Percentiles rank a stretch among this genome's conserved stretches.
These are phyloP conservation scores for Phalanger gymnotis DNA, from an alignment of 2,797 vertebrate species.

Conservation along the genomic window DNA sequence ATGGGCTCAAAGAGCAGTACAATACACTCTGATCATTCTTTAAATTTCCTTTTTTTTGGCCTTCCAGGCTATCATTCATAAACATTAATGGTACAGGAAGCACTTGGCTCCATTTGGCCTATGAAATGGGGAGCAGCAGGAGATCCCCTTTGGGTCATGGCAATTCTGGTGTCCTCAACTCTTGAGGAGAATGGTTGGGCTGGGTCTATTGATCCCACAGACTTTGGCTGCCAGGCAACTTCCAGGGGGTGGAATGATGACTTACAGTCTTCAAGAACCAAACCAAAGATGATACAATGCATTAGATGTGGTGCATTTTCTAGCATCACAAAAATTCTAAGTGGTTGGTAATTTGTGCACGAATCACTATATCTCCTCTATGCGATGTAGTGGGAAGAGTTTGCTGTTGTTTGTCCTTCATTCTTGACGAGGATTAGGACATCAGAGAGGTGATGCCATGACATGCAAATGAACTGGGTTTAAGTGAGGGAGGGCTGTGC, in stretches of 20 bases:
- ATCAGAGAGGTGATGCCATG: no score
- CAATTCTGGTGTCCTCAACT: neutral
- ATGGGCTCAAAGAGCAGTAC: neutral
- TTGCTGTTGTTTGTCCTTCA: no score
- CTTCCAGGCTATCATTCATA: neutral
- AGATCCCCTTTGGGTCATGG: neutral
- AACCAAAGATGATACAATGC: neutral
- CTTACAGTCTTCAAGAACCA: neutral
- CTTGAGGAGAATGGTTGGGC: neutral
- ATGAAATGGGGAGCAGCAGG: neutral
- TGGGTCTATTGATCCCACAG: neutral
- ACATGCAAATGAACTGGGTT: no score
- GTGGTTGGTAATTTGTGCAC: neutral
- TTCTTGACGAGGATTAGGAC: no score
- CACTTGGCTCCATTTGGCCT: neutral
- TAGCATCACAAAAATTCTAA: neutral
- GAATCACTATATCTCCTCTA: neutral
- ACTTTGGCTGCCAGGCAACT: neutral
- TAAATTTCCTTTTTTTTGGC: neutral
- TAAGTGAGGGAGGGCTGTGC: no score
- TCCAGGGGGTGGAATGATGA: neutral
- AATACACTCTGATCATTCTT: neutral
- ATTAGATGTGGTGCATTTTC: neutral
- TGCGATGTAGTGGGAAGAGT: neutral
- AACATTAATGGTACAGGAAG: neutral